phyloP scores from a whole-genome alignment of 2,888 invertebrate genomes.

The Drosophila bunnanda region DNA sequence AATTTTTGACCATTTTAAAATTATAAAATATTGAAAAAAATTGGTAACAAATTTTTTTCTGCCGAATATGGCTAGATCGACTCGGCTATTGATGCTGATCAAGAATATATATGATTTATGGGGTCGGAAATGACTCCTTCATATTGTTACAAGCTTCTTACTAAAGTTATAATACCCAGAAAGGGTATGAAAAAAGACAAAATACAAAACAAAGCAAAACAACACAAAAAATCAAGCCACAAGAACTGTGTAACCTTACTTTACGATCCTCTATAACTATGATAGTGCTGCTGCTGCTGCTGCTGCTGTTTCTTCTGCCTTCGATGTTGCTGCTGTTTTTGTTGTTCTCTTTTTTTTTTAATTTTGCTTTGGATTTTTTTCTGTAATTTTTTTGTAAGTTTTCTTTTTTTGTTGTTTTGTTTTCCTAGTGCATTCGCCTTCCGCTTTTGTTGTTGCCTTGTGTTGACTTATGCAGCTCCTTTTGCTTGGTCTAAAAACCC shows the following conservation, averaged over 20 bases:
- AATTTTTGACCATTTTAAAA: too few species aligned
- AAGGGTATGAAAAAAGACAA: too few species aligned
- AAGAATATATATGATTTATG: too few species aligned
- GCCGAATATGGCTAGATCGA: too few species aligned
- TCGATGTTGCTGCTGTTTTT: constrained; percentile 31
- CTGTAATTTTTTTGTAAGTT: background rate
- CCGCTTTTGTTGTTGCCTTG: constrained; percentile 50
- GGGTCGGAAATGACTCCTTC: too few species aligned
- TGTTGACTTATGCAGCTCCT: constrained; percentile 71
- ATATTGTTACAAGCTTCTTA: too few species aligned
- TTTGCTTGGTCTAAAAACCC: constrained; percentile 13
- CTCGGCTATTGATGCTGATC: too few species aligned
- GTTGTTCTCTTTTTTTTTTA: constrained; percentile 14
- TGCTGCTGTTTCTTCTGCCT: constrained; percentile 24
- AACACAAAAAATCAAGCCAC: constrained; percentile 19
- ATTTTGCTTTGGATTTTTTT: background rate
- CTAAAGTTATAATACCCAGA: too few species aligned
- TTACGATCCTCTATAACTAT: constrained; percentile 73
- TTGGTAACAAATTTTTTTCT: too few species aligned
- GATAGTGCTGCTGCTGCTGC: constrained; percentile 38
- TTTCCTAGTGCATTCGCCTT: constrained; percentile 73
- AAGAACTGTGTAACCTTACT: constrained; percentile 54
- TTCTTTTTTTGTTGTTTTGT: constrained; percentile 38
- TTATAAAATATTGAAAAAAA: too few species aligned
- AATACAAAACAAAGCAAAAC: constrained; percentile 5